Conservation (phyloP, 2,888 invertebrate genomes). For the Cephus runcator region DNA sequence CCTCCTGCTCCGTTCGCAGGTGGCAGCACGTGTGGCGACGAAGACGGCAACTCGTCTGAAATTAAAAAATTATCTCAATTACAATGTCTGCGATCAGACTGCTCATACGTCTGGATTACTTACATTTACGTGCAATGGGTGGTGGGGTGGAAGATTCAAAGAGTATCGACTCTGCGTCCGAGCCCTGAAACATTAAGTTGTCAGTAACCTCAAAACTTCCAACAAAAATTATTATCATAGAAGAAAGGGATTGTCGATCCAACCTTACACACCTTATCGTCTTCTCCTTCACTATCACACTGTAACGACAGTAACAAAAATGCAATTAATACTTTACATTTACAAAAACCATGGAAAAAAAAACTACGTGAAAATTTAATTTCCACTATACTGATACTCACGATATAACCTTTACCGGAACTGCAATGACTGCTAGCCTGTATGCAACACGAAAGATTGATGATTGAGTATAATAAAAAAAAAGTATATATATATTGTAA, state of each 20-base stretch:
- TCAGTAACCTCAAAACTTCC: not conserved
- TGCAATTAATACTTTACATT: not conserved
- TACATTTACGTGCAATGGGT: conserved; percentile 69
- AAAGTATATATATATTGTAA: too few relatives aligned
- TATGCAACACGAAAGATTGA: conserved; percentile 66
- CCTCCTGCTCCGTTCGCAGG: conserved; percentile 64
- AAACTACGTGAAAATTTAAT: not conserved
- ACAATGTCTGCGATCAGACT: not conserved
- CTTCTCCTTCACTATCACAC: conserved; percentile 95
- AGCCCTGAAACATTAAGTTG: conserved; percentile 71
- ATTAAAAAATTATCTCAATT: conserved; percentile 11
- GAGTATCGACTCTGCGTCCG: conserved; percentile 80
- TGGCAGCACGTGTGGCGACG: conserved; percentile 63
- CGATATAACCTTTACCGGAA: conserved; percentile 95
- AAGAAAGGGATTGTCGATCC: not conserved
- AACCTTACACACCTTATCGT: conserved; percentile 82
- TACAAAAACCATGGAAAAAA: not conserved
- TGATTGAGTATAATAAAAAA: not conserved
- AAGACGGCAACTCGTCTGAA: conserved; percentile 65
- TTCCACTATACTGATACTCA: conserved; percentile 72
- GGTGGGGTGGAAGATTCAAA: conserved; percentile 75
- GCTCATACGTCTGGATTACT: conserved; percentile 36
- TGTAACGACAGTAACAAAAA: conserved; percentile 72
- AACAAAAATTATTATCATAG: not conserved
- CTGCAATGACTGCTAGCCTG: conserved; percentile 93